Percentiles rank a stretch among this genome's conserved stretches.
These are phyloP conservation scores for Argentina silus DNA, from an alignment of 2,797 vertebrate species.

Conservation along the genomic window DNA sequence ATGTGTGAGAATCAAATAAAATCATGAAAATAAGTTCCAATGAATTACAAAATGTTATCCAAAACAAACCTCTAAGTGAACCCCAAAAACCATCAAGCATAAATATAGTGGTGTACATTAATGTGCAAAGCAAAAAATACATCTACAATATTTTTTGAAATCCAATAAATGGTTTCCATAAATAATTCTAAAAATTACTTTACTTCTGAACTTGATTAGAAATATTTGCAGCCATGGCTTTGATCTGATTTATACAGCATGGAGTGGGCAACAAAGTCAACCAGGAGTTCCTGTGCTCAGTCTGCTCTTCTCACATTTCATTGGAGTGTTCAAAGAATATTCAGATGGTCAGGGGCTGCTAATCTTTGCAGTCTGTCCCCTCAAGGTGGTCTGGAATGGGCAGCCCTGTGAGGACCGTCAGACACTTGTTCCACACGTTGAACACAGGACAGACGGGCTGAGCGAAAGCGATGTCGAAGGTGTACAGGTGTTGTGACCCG, in stretches of 20 bases:
- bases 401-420: constrained; percentile 95
- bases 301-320: constrained; percentile 19
- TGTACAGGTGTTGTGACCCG: constrained; percentile 93
- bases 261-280: constrained; percentile 30
- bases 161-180: constrained; percentile 67
- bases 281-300: constrained; percentile 22
- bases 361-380: constrained; percentile 85
- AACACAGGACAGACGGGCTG: constrained; percentile 97
- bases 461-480: constrained; percentile 90
- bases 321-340: constrained; percentile 28
- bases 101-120: constrained; percentile 60
- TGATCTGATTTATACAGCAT: constrained; percentile 32
- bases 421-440: constrained; percentile 96
- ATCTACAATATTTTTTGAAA: constrained; percentile 56
- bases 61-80: constrained; percentile 34
- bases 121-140: constrained; percentile 82
- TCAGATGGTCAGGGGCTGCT: constrained; percentile 24
- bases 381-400: constrained; percentile 97
- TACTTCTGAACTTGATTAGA: constrained; percentile 69
- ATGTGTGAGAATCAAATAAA: constrained; percentile 24
- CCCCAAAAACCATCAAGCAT: constrained; percentile 48
- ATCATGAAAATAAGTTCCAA: constrained; percentile 36
- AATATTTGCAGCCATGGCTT: constrained; percentile 70
- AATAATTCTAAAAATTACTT: constrained; percentile 72
- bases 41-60: constrained; percentile 30